Percentiles rank a stretch among this genome's conserved stretches.
Evolutionary conservation across 2,113 vertebrate genomes (phyloP).

Genomic region (Cettia cetti): DNA sequence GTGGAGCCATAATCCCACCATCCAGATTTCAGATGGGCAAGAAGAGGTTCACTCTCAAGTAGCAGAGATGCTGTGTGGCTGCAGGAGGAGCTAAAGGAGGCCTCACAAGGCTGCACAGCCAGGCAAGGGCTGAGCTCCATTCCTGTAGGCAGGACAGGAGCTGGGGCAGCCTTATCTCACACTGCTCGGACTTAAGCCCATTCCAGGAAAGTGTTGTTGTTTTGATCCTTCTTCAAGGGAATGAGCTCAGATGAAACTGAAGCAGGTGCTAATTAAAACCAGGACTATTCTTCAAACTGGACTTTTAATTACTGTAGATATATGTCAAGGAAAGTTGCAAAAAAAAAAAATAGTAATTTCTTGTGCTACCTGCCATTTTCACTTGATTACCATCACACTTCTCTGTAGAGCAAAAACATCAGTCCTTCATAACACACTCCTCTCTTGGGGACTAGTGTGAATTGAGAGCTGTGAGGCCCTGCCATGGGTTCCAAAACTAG

Average conservation of each 20-base stretch:
- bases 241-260: conserved; percentile 55
- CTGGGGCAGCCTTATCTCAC: neutral
- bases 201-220: neutral
- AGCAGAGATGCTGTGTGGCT: fast-evolving
- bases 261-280: conserved; percentile 66
- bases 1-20: neutral
- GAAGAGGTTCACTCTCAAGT: neutral
- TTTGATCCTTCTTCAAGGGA: conserved; percentile 13
- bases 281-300: conserved; percentile 3
- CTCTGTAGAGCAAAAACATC: conserved; percentile 53
- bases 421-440: conserved; percentile 62
- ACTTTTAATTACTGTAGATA: conserved; percentile 62
- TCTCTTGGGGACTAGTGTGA: conserved; percentile 46
- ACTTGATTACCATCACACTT: conserved; percentile 63
- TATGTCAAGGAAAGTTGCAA: conserved; percentile 51
- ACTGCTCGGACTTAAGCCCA: neutral
- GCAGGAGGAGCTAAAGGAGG: neutral
- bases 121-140: fast-evolving
- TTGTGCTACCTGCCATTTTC: conserved; percentile 63
- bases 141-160: neutral
- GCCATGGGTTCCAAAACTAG: conserved; percentile 67
- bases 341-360: conserved; percentile 56
- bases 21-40: neutral
- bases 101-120: neutral
- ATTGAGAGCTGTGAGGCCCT: conserved; percentile 65